Evolutionary conservation across 1,140 invertebrate genomes (phyloP).

Genomic region (Adelges cooleyi): DNA sequence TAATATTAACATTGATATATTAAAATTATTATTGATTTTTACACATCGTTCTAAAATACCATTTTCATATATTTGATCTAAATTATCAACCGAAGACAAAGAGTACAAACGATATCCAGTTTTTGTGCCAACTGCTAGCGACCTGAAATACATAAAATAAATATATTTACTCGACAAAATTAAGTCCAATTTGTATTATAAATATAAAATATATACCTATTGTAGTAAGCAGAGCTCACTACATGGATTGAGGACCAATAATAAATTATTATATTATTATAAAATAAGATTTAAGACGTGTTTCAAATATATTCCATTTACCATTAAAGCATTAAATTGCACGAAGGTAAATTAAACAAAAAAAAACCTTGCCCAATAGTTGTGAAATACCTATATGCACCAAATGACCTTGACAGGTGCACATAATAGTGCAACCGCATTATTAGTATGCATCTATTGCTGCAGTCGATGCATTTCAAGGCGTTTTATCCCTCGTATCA

Average conservation of each 20-base stretch:
- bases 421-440: not conserved
- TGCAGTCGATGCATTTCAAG: not conserved
- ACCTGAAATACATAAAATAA: conserved; percentile 49
- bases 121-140: conserved; percentile 80
- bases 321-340: too few species aligned
- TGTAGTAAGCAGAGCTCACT: too few species aligned
- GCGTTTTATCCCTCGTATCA: conserved; percentile 7
- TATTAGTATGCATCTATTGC: conserved; percentile 4
- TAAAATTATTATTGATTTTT: not conserved
- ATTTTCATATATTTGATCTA: conserved; percentile 80
- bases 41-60: conserved; percentile 39
- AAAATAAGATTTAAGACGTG: too few species aligned
- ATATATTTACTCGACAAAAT: too few species aligned
- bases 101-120: conserved; percentile 80
- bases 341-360: conserved; percentile 2
- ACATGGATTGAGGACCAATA: too few species aligned
- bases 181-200: too few species aligned
- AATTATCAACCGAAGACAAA: conserved; percentile 66
- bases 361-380: conserved; percentile 10
- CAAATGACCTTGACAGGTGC: conserved; percentile 11
- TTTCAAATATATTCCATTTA: too few species aligned
- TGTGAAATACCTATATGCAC: conserved; percentile 11
- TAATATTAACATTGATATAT: not conserved
- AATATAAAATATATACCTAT: too few species aligned
- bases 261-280: too few species aligned